Base-by-base conservation (phyloP, 64 coral and sea anemone genomes). In the Acropora yongei region DNA sequence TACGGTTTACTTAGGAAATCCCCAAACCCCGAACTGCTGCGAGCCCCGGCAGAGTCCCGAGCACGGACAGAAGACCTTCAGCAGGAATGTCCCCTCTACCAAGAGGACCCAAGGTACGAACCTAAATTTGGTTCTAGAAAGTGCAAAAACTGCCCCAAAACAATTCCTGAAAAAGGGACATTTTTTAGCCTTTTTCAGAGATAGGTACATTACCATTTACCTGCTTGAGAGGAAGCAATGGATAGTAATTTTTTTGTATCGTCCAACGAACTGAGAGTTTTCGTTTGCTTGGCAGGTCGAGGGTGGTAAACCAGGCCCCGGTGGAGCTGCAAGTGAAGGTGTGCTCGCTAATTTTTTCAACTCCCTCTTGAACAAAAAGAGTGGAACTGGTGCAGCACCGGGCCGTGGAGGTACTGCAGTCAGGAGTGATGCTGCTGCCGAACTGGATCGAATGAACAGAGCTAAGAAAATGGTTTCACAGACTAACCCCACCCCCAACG, bases 271-370 rank as follows among this genome's bases (percentile, higher is more conserved):
- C 6, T 12, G 60, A 63, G 60, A 63, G 60, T 63, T 63, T 10
- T 63, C 60, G 13, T 3, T 63, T 11, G 6, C 11, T 63, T 63
- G 60, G 44, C n/a, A 85, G 82, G 82, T 85, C 46, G 82, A 85
- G 66, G 82, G 82, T 49, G 82, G 82, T 20, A 85, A 85, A 49
- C 65, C 91, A 18, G 96, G 90, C 2, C 80, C 93, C 5, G 93
- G 78, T 57, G 89, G 65, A 6, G 89, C 78, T 0, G 72, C 95
- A 2, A 94, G 86, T 58, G 97, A 99, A 80, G 97, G 97, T 58
- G 97, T 99, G 6, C 86, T 99, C n/a, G 97, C 97, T 12, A 99
- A 99, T 87, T 99, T 99, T 86, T 99, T 99, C 47, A 99, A 99
- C 75, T 96, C 94, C 39, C 76, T 99, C 77, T 84, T 99, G 18